phyloP scores from a whole-genome alignment of 1,140 invertebrate genomes.

The Littorina saxatilis region DNA sequence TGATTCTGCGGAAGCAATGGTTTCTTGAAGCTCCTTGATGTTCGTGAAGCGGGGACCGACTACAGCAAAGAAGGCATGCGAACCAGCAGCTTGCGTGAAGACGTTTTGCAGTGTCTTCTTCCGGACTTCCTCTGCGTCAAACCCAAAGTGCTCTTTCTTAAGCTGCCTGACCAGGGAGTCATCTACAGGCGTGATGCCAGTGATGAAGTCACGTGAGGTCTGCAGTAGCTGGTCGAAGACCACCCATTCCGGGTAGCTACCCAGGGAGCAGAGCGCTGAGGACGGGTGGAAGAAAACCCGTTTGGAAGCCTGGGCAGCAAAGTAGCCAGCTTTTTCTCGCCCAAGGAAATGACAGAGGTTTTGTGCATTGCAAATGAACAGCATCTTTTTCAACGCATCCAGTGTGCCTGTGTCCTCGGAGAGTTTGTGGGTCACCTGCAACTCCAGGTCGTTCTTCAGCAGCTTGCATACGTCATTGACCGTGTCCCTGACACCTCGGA shows the following conservation, averaged over 20 bases:
- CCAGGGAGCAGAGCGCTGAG: slow-evolving; percentile 50
- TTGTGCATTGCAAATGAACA: slow-evolving; percentile 46
- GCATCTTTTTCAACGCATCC: slow-evolving; percentile 45
- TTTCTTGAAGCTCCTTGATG: slow-evolving; percentile 49
- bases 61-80: slow-evolving; percentile 51
- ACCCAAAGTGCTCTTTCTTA: not conserved
- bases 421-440: slow-evolving; percentile 51
- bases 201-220: slow-evolving; percentile 65
- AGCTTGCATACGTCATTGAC: slow-evolving; percentile 54
- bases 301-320: slow-evolving; percentile 46
- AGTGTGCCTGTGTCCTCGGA: slow-evolving; percentile 32
- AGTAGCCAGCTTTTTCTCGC: slow-evolving; percentile 61
- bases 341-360: slow-evolving; percentile 61
- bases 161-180: slow-evolving; percentile 44
- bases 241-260: slow-evolving; percentile 60
- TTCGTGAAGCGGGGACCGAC: slow-evolving; percentile 58
- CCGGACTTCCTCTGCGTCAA: slow-evolving; percentile 46
- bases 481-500: slow-evolving; percentile 56
- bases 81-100: slow-evolving; percentile 53
- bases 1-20: slow-evolving; percentile 21
- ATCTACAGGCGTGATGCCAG: slow-evolving; percentile 58
- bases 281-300: slow-evolving; percentile 65
- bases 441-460: slow-evolving; percentile 56
- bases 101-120: slow-evolving; percentile 38
- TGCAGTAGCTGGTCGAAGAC: slow-evolving; percentile 58